Evolutionary conservation across 2,888 invertebrate genomes (phyloP).

Genomic region (Gymnocheta viridis): DNA sequence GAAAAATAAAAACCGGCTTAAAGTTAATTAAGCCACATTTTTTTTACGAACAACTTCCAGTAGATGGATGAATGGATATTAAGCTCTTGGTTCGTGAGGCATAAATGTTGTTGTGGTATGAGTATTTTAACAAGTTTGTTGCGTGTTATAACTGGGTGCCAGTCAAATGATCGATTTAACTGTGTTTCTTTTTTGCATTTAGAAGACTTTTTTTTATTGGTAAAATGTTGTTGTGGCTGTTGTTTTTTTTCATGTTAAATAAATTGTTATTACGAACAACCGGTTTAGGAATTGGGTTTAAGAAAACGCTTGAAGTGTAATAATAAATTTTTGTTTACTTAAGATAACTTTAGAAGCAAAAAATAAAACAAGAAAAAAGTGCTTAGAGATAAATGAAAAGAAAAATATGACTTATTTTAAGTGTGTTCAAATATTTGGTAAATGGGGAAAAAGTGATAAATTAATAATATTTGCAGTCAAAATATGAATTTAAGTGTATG

Average conservation of each 20-base stretch:
- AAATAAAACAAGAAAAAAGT: neutral
- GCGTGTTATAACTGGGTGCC: conserved; percentile 46
- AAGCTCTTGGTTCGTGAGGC: conserved; percentile 9
- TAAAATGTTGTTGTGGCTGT: conserved; percentile 12
- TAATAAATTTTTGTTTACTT: conserved; percentile 20
- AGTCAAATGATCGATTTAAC: conserved; percentile 61
- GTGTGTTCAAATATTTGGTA: conserved; percentile 1
- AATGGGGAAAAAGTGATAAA: conserved; percentile 20
- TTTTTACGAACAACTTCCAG: conserved; percentile 1
- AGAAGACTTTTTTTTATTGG: conserved; percentile 22
- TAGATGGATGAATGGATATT: neutral
- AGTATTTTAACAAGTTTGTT: conserved; percentile 23
- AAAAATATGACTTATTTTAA: neutral
- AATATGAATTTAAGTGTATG: neutral
- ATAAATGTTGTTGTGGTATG: neutral
- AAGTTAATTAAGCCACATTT: conserved; percentile 44
- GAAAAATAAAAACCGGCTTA: conserved; percentile 39
- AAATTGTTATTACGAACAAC: conserved; percentile 41
- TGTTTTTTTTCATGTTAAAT: conserved; percentile 8
- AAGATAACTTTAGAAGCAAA: neutral
- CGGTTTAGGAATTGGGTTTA: conserved; percentile 57
- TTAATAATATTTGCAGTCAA: conserved; percentile 10
- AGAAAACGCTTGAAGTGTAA: conserved; percentile 38
- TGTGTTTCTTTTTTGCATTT: conserved; percentile 43
- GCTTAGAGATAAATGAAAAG: neutral